Base-by-base conservation (phyloP, 2,113 vertebrate species). In the Melanotaenia duboulayi region DNA sequence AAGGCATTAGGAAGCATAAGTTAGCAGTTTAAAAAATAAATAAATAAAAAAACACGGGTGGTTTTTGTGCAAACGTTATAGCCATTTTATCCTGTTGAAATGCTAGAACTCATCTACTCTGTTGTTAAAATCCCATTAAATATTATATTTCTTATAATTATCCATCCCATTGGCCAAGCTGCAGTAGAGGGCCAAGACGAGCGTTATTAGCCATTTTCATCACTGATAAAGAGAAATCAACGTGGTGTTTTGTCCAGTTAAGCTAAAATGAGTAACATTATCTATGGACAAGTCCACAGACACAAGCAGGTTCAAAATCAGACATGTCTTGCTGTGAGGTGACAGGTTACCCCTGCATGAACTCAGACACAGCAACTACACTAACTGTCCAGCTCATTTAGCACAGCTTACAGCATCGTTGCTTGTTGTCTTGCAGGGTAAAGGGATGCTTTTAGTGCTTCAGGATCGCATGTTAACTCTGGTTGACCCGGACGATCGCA, bases 371-470 rank as follows among this genome's bases (percentile, higher is more conserved):
- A 35, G 7, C 4, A 35, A 9, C 28, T 28, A n/a, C 48, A 35
- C 24, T 22, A 20, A 4, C 20, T 17, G 13, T 22, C 14, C 49
- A 66, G 7, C 55, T 49, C 59, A 11, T 48, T n/a, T 19, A 13
- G 12, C 13, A 10, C 28, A 52, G 11, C 5, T 46, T 42, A 2
- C 12, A 1, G 28, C 25, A 7, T 59, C 14, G n/a, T 13, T 58
- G n/a, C 57, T 58, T 66, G 35, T 74, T 32, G 6, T 73, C 10
- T 71, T 44, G 58, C 90, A 98, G 97, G 97, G 96, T 37, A 98
- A 97, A 82, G 96, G 95, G 78, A 99, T 99, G 98, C 95, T 97
- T 78, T 91, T 99, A 59, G 95, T 96, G 56, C 93, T 99, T 86
- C 96, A 98, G 84, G 97, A 98, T 2, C 94, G 96, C 83, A 96